These are phyloP conservation scores for Eupithecia pulchellata DNA, from an alignment of 2,888 invertebrate genomes.

Conservation along the genomic window DNA sequence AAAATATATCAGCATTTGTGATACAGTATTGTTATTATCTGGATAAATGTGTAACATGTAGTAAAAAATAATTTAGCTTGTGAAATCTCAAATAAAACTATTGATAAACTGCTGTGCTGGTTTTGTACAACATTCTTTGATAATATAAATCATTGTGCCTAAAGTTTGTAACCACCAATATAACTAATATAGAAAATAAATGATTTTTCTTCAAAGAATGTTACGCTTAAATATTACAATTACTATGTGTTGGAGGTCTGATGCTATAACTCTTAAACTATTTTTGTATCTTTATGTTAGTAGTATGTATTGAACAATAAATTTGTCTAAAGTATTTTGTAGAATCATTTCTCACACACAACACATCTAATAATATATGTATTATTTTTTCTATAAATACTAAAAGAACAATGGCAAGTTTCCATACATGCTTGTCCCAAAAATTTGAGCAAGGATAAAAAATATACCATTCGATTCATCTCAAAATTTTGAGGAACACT, in stretches of 20 bases:
- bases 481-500: no score
- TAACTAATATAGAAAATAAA: not conserved
- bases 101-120: conserved; percentile 35
- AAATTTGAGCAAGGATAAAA: no score
- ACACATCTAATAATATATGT: not conserved
- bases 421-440: no score
- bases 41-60: conserved; percentile 35
- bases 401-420: no score
- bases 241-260: conserved; percentile 52
- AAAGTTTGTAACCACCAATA: not conserved
- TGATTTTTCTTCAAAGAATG: not conserved
- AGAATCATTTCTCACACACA: not conserved
- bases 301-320: conserved; percentile 66
- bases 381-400: no score
- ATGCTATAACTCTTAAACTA: conserved; percentile 67
- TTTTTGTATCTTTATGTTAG: conserved; percentile 80
- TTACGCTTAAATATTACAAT: conserved; percentile 6
- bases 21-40: conserved; percentile 47
- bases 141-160: not conserved
- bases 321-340: conserved; percentile 46
- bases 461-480: no score
- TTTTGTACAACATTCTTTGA: conserved; percentile 5
- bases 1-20: conserved; percentile 52
- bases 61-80: conserved; percentile 35
- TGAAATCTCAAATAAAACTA: conserved; percentile 52